Evolutionary conservation across 2,888 invertebrate species (phyloP).

Genomic region (Pyrochroa serraticornis): DNA sequence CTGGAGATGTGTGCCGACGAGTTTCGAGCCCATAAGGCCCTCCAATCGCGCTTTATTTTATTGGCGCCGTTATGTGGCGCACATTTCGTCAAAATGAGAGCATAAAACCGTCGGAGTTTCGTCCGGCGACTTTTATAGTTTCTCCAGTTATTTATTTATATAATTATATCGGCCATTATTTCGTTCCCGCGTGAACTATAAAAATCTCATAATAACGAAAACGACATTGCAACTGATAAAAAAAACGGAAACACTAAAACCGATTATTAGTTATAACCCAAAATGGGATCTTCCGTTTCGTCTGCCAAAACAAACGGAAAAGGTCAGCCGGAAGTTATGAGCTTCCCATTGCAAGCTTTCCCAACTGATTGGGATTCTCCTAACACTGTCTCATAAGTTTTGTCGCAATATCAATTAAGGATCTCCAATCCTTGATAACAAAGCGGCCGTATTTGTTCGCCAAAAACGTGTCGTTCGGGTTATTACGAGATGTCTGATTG

Average conservation of each 20-base stretch:
- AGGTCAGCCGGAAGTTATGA: slow-evolving; percentile 15
- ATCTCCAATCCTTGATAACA: slow-evolving; percentile 7
- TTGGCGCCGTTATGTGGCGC: slow-evolving; percentile 23
- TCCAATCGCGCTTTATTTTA: slow-evolving; percentile 25
- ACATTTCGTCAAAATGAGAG: slow-evolving; percentile 28
- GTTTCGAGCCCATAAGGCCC: slow-evolving; percentile 6
- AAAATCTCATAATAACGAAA: neutral
- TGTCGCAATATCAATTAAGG: slow-evolving; percentile 30
- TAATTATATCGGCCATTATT: slow-evolving; percentile 22
- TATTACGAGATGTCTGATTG: slow-evolving; percentile 27
- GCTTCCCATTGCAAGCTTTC: slow-evolving; percentile 15
- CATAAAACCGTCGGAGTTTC: slow-evolving; percentile 21
- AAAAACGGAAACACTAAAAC: slow-evolving; percentile 9
- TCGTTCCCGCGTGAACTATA: too few species aligned
- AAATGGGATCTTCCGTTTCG: slow-evolving; percentile 4
- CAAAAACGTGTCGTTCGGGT: slow-evolving; percentile 24
- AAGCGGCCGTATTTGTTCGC: slow-evolving; percentile 24
- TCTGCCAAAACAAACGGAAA: slow-evolving; percentile 8
- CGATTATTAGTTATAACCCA: slow-evolving; percentile 12
- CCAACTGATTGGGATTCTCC: slow-evolving; percentile 25
- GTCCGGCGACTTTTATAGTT: slow-evolving; percentile 19
- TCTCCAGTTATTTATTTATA: slow-evolving; percentile 24
- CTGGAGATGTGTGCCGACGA: slow-evolving; percentile 7
- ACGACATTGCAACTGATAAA: neutral
- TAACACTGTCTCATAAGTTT: slow-evolving; percentile 23